Evolutionary conservation across 2,888 invertebrate genomes (phyloP), one percentile per base, ranked within the genome.

Genomic region (Drosophila koepferae): DNA sequence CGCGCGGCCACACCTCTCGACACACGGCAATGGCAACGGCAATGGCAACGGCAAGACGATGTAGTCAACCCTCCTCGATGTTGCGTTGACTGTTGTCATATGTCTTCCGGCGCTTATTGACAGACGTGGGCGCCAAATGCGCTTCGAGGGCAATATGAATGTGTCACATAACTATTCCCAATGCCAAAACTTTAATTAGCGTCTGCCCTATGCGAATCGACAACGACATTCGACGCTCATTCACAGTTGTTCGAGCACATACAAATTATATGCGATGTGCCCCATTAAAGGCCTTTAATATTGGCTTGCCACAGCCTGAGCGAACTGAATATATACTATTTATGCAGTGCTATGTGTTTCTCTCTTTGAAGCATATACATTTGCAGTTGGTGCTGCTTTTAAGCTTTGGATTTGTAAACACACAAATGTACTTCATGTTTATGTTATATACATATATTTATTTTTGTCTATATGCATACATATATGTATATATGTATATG

Each of bases 31-130:
- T 5, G 16, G 14, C 38, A 64, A 59, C 38, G n/a, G n/a, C n/a
- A n/a, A n/a, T n/a, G n/a, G n/a, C 48, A 63, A 59, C 40, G 38
- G 12, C 55, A 78, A 54, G 69, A 51, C 60, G 40, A 69, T 63
- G 56, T 44, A 58, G 69, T 31, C 53, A 46, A 51, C 56, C 49
- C 46, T 61, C 65, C 38, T 3, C 14, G 10, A 2, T 18, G 28
- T 9, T 48, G 40, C 48, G 51, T 49, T 72, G 72, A 54, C 66
- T 69, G 56, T 67, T 81, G 74, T 83, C 77, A 76, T 77, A 71
- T 64, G 65, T 72, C 54, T 72, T 77, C 66, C 65, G 65, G 72
- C 73, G 74, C 66, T 77, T 81, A 81, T 81, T 83, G 84, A 77
- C 77, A 77, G 66, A 77, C 72, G 63, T 63, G 68, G 16, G 59